These are phyloP conservation scores for Capricornis sumatraensis DNA, from an alignment of 2,113 vertebrate genomes.

Conservation along the genomic window DNA sequence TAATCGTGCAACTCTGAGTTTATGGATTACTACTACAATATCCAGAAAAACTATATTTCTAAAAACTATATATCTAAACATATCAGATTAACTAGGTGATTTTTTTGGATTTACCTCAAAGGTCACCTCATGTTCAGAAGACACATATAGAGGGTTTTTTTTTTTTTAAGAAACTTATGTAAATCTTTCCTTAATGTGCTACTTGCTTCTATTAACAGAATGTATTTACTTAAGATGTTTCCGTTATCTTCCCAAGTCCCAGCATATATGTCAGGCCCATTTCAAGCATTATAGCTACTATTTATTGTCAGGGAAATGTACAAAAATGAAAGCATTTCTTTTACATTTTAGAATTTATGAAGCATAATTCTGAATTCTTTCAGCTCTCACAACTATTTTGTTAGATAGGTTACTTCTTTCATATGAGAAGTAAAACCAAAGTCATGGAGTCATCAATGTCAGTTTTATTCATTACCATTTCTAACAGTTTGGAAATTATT, in stretches of 20 bases:
- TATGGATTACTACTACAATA: background rate
- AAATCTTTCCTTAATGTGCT: background rate
- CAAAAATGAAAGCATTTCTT: background rate
- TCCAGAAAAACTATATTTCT: background rate
- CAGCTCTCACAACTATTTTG: background rate
- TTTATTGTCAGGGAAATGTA: background rate
- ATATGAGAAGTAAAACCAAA: conserved; percentile 2
- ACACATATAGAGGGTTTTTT: background rate
- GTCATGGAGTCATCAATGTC: background rate
- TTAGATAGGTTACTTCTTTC: background rate
- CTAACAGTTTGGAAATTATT: background rate
- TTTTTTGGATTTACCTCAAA: background rate
- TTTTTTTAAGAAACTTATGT: background rate
- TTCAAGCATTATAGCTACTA: background rate
- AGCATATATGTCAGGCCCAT: background rate
- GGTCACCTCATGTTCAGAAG: background rate
- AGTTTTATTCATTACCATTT: background rate
- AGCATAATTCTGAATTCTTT: background rate
- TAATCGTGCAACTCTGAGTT: background rate
- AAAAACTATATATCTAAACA: background rate
- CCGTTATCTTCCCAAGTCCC: background rate
- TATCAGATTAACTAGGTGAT: background rate
- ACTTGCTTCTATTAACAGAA: background rate
- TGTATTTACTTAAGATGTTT: background rate
- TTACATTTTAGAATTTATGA: background rate